phyloP scores from a whole-genome alignment of 2,888 invertebrate genomes.

The Apamea anceps region DNA sequence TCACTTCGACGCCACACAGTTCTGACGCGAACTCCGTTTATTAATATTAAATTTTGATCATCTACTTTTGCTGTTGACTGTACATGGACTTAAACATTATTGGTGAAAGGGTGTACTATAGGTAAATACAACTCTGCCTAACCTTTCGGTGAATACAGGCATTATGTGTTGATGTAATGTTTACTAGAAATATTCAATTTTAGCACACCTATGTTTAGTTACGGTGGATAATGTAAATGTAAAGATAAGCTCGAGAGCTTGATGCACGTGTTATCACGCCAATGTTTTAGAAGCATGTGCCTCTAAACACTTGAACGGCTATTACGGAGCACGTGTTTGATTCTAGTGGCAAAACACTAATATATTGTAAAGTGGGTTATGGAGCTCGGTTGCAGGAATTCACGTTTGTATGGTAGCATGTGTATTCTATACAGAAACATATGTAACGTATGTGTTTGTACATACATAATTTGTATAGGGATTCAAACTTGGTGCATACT shows the following conservation, averaged over 20 bases:
- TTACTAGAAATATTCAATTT: slow-evolving; percentile 21
- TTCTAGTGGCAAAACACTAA: slow-evolving; percentile 18
- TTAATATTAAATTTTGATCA: no score
- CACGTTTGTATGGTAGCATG: neutral
- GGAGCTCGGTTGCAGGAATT: slow-evolving; percentile 21
- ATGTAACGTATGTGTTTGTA: neutral
- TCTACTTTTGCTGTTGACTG: no score
- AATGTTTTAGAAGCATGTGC: slow-evolving; percentile 49
- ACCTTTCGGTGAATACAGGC: neutral
- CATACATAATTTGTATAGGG: neutral
- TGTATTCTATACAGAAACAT: slow-evolving; percentile 3
- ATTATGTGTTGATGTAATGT: neutral
- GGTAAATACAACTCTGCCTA: neutral
- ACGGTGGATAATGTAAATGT: slow-evolving; percentile 41
- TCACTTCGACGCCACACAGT: no score
- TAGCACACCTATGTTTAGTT: slow-evolving; percentile 19
- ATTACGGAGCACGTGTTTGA: slow-evolving; percentile 39
- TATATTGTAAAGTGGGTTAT: slow-evolving; percentile 45
- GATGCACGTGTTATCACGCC: slow-evolving; percentile 55
- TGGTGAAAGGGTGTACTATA: neutral
- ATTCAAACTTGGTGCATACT: neutral
- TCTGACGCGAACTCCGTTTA: no score
- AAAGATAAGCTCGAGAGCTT: slow-evolving; percentile 51
- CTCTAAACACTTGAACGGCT: slow-evolving; percentile 51
- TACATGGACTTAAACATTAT: no score